Evolutionary conservation across 1,140 invertebrate species (phyloP).

Genomic region (Rhagoletis zephyria): DNA sequence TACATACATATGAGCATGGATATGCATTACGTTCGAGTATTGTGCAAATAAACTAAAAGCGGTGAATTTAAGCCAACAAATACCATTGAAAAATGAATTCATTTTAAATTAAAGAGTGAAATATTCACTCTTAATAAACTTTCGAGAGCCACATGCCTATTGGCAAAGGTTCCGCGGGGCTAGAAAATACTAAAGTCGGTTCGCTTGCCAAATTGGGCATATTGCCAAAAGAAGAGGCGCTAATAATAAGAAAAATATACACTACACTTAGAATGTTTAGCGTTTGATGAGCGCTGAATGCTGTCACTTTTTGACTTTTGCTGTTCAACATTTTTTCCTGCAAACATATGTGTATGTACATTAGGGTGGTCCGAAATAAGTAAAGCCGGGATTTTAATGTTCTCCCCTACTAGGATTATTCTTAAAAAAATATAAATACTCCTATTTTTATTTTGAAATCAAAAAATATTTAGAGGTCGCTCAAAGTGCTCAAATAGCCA

Average conservation of each 20-base stretch:
- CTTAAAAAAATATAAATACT: background rate
- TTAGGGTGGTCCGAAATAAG: too few species aligned
- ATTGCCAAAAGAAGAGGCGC: constrained; percentile 41
- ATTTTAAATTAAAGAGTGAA: constrained; percentile 44
- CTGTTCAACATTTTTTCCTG: background rate
- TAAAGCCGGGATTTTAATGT: too few species aligned
- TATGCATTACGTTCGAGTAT: background rate
- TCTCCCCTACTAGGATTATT: too few species aligned
- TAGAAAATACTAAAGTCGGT: background rate
- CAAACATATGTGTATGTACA: too few species aligned
- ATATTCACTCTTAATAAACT: constrained; percentile 39
- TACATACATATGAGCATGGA: background rate
- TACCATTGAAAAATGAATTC: background rate
- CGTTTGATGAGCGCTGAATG: constrained; percentile 21
- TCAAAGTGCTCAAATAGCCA: too few species aligned
- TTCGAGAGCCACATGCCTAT: background rate
- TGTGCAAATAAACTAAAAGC: constrained; percentile 26
- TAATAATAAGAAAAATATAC: background rate
- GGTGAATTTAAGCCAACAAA: constrained; percentile 25
- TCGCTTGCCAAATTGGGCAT: constrained; percentile 25
- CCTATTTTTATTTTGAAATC: background rate
- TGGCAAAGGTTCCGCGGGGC: too few species aligned
- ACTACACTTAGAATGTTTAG: background rate
- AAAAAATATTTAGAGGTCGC: too few species aligned
- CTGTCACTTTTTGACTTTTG: constrained; percentile 42